Percentiles rank a stretch among this genome's conserved stretches.
Conservation (phyloP, 2,888 invertebrate species). For the Lasioglossum figueresi region DNA sequence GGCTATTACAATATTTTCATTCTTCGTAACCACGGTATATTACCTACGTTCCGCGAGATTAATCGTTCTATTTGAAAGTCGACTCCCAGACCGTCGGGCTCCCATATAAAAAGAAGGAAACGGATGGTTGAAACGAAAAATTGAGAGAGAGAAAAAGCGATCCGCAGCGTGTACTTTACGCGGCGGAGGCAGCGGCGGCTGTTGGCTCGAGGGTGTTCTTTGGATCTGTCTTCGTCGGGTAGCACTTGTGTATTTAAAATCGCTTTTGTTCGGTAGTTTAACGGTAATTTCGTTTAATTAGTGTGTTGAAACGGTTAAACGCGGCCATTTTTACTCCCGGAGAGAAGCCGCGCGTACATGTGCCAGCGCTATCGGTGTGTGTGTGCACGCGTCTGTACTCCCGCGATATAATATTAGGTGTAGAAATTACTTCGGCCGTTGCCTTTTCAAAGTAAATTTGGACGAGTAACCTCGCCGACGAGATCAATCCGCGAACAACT, state of each 20-base stretch:
- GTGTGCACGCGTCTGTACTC: background rate
- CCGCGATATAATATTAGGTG: background rate
- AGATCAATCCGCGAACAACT: background rate
- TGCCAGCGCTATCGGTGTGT: no score
- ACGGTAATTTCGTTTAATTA: background rate
- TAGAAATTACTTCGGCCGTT: background rate
- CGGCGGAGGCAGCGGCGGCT: background rate
- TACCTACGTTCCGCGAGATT: constrained; percentile 51
- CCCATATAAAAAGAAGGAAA: constrained; percentile 4
- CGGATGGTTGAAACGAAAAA: background rate
- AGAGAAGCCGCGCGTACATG: background rate
- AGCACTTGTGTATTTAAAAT: constrained; percentile 6
- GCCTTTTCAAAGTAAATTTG: background rate
- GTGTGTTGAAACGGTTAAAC: background rate
- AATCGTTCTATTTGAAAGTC: constrained; percentile 43
- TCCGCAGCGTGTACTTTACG: constrained; percentile 15
- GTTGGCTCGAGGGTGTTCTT: constrained; percentile 6
- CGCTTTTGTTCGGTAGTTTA: constrained; percentile 13
- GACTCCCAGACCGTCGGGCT: background rate
- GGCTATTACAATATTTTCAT: constrained; percentile 70
- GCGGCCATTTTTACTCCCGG: background rate
- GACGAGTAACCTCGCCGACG: background rate
- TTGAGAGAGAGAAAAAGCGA: background rate
- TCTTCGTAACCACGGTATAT: constrained; percentile 55
- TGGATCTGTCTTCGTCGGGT: constrained; percentile 6